Base-by-base conservation (phyloP, 2,113 vertebrate species). In the Ranitomeya variabilis region DNA sequence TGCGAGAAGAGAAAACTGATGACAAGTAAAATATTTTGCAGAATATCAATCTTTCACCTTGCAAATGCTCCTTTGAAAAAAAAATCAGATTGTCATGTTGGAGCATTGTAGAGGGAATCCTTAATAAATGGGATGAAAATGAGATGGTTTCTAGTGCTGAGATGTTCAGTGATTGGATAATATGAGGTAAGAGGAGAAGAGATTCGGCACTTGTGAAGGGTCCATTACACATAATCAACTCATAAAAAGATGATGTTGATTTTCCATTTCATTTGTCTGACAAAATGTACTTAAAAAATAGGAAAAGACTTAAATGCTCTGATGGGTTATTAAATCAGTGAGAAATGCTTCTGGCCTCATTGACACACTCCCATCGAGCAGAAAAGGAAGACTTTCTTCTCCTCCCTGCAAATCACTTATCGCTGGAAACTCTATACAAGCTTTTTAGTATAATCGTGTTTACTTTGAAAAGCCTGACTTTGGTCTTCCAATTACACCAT, bases 31-130 rank as follows among this genome's bases (percentile, higher is more conserved):
- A 92, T 93, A 94, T 94, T 94, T 95, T 90, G 88, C 92, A 92
- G 94, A 94, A 91, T 94, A 94, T 95, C 93, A 91, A 92, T 95
- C 95, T 95, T 93, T 95, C 94, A 93, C 93, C 92, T 95, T 92
- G 92, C 91, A 93, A 94, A 93, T 93, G 90, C 82, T 94, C 86
- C 92, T 95, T 93, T 92, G 92, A 94, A 93, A 71, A 93, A 87
- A 80, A 93, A 93, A 92, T 94, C 91, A 92, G 94, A 89, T 91
- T 91, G 90, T 91, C 80, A 89, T 91, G 90, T 91, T 74, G 87
- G 90, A 90, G 91, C 92, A 90, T 90, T 89, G 90, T 92, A 86
- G 91, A 90, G 85, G 82, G 91, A 91, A 91, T 91, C 90, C 90
- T 93, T 91, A 66, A 88, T 90, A 80, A 86, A 87, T 80, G 87